These are phyloP conservation scores for Eucriotettix oculatus DNA, from an alignment of 2,888 invertebrate genomes.

Conservation along the genomic window DNA sequence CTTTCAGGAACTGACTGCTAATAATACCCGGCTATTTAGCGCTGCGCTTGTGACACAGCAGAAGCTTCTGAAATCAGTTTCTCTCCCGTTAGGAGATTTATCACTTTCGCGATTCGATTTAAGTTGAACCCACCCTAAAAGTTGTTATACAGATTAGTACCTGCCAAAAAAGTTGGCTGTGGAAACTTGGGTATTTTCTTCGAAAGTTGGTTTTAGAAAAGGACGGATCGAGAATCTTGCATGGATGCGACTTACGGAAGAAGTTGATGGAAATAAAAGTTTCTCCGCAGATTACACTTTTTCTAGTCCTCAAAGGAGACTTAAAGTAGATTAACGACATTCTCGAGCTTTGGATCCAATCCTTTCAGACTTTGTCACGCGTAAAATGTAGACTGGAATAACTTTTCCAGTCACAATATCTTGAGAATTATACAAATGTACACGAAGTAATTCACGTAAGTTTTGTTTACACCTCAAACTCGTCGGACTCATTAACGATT, in stretches of 20 bases:
- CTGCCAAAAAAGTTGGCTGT: neutral
- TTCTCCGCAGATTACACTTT: neutral
- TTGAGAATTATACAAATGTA: too few relatives aligned
- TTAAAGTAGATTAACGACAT: neutral
- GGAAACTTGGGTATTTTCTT: neutral
- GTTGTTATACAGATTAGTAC: neutral
- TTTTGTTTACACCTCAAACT: too few relatives aligned
- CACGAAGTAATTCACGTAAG: too few relatives aligned
- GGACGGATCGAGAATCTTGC: neutral
- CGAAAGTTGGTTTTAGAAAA: neutral
- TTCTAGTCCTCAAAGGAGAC: neutral
- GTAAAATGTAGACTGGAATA: too few relatives aligned
- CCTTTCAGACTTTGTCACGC: too few relatives aligned
- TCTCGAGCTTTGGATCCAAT: too few relatives aligned
- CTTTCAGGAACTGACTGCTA: too few relatives aligned
- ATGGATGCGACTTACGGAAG: neutral
- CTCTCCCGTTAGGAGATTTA: neutral
- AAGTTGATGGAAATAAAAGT: neutral
- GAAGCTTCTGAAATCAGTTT: neutral
- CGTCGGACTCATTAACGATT: too few relatives aligned
- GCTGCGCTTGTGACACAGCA: too few relatives aligned
- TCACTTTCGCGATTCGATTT: neutral
- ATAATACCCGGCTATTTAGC: too few relatives aligned
- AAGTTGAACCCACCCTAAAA: neutral
- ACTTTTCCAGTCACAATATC: too few relatives aligned